phyloP scores from a whole-genome alignment of 2,113 vertebrate species.

The Arizona elegans region DNA sequence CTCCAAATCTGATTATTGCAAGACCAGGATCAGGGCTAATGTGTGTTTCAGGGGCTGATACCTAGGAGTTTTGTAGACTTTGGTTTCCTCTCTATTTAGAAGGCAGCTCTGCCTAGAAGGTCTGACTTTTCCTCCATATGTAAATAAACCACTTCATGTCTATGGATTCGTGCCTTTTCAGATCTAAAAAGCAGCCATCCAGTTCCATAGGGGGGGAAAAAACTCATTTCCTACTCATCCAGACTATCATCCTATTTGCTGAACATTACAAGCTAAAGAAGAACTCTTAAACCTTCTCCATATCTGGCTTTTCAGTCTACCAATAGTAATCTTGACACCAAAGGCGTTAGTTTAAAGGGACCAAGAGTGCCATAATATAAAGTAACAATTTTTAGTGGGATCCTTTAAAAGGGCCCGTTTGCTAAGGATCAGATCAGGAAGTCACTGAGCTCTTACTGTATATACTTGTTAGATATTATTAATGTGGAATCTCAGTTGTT shows the following conservation, averaged over 20 bases:
- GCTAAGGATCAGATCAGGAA: not conserved
- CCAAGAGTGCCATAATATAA: not conserved
- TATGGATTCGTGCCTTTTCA: not conserved
- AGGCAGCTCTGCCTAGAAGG: not conserved
- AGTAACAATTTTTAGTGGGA: not conserved
- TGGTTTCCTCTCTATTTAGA: not conserved
- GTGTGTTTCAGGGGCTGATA: not conserved
- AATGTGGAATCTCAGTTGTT: not conserved
- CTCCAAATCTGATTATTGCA: slow-evolving; percentile 9
- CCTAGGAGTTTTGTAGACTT: not conserved
- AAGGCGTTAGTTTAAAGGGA: not conserved
- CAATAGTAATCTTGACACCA: not conserved
- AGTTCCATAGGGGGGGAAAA: not conserved
- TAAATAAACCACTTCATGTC: not conserved
- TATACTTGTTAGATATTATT: not conserved
- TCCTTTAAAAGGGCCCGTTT: not conserved
- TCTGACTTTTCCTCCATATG: not conserved
- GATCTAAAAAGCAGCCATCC: not conserved
- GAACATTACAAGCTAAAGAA: not conserved
- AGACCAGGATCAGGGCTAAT: not conserved
- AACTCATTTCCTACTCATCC: not conserved
- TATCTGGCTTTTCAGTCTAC: not conserved
- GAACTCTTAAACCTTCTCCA: fast-evolving
- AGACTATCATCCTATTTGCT: not conserved
- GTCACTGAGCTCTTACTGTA: not conserved